Percentiles rank a stretch among this genome's conserved stretches.
Evolutionary conservation across 2,888 invertebrate genomes (phyloP).

Genomic region (Noctua fimbriata): DNA sequence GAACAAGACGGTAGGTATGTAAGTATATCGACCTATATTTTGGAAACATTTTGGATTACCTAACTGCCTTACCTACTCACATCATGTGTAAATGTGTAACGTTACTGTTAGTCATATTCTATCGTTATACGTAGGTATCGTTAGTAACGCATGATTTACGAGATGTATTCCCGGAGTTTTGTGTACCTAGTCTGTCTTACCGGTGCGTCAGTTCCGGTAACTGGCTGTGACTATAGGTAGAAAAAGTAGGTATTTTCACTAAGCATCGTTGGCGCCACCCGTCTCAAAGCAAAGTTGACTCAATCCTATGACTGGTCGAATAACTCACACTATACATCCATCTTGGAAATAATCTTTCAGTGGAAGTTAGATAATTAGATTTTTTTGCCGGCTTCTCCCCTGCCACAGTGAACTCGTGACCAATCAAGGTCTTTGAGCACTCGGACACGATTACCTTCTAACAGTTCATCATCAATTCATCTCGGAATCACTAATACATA

Average conservation of each 20-base stretch:
- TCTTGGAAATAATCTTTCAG: constrained; percentile 8
- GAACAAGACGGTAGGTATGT: not conserved
- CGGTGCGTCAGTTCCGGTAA: constrained; percentile 11
- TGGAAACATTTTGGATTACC: not conserved
- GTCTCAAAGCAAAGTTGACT: constrained; percentile 19
- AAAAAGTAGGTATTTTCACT: constrained; percentile 20
- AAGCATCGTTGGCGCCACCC: not conserved
- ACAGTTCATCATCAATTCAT: not conserved
- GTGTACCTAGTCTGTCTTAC: not conserved
- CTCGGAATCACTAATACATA: not conserved
- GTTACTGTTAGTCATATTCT: constrained; percentile 19
- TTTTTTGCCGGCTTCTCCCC: not conserved
- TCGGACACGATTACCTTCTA: not conserved
- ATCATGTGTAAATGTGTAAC: not conserved
- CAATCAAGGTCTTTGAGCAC: not conserved
- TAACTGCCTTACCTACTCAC: not conserved
- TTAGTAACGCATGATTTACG: constrained; percentile 13
- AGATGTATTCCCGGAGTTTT: constrained; percentile 16
- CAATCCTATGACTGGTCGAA: constrained; percentile 20
- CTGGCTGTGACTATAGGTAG: not conserved
- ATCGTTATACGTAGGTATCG: not conserved
- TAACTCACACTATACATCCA: not conserved
- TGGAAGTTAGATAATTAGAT: not conserved
- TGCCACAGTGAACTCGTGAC: not conserved
- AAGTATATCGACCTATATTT: not conserved